Base-by-base conservation (phyloP, 2,888 invertebrate genomes). In the Pyrrhosoma nymphula region DNA sequence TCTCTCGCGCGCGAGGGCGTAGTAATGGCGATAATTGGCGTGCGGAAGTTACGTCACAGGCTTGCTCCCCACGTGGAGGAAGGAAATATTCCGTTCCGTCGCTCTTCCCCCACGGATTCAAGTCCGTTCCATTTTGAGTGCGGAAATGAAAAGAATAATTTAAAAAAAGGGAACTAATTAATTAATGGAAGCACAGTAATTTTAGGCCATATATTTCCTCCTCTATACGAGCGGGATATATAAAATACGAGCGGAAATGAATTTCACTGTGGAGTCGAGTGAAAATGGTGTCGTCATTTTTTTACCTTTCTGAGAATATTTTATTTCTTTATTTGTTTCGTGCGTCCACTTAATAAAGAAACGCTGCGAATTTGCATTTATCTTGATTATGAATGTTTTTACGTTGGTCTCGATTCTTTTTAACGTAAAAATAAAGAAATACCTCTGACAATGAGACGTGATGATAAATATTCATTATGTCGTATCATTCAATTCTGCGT, bases 21-120 rank as follows among this genome's bases (percentile, higher is more conserved):
- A 69, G n/a, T n/a, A 82, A 82, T 82, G 82, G 82, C 82, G 82
- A 82, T 82, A 82, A 82, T 82, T 82, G 82, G 82, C 35, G 30
- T 35, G 82, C 82, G 82, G 30, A 82, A 82, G 82, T 35, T 82
- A 26, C 82, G 35, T 82, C 82, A 35, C 26, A 35, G 82, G 35
- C 82, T 82, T 35, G 30, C 35, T 35, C 82, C 12, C 69, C 69
- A 69, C 82, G 82, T 35, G 82, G 35, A 82, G 82, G 82, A 26
- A 16, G 82, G 82, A 35, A 82, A 75, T 75, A 75, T 75, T 30
- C 75, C 75, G 30, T 75, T 30, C 16, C 75, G 16, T 14, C 75
- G 30, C 10, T n/a, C n/a, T 75, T 35, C 35, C 82, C 35, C 47
- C 8, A 8, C 47, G 47, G 47, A 47, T 47, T 47, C 47, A 47